Evolutionary conservation across 2,888 invertebrate species (phyloP).

Genomic region (Agrochola lota): DNA sequence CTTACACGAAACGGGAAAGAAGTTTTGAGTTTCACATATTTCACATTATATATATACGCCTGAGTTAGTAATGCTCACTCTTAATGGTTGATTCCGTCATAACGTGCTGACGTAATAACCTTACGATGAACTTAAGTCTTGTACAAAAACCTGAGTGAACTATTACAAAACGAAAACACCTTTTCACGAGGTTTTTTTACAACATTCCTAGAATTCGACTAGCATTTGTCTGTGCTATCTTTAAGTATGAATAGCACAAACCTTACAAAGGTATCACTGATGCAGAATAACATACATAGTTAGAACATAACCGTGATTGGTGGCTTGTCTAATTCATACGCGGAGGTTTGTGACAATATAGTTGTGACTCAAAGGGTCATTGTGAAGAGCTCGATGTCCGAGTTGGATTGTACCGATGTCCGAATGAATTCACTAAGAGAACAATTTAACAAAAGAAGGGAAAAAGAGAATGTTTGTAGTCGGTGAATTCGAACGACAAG

Average conservation of each 20-base stretch:
- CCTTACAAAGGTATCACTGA: not conserved
- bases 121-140: not conserved
- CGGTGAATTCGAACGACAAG: not conserved
- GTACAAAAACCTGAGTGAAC: not conserved
- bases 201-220: not conserved
- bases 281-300: not conserved
- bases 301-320: not conserved
- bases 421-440: not conserved
- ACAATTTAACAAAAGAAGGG: slow-evolving; percentile 8
- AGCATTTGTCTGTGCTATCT: not conserved
- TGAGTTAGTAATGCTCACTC: not conserved
- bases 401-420: slow-evolving; percentile 31
- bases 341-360: slow-evolving; percentile 15
- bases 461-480: not conserved
- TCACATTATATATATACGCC: not conserved
- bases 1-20: not conserved
- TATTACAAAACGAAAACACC: not conserved
- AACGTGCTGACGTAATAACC: not conserved
- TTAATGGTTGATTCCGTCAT: not conserved
- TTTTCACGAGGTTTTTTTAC: slow-evolving; percentile 6
- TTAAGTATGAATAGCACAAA: slow-evolving; percentile 14
- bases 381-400: slow-evolving; percentile 15
- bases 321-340: not conserved
- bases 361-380: slow-evolving; percentile 36
- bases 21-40: slow-evolving; percentile 3